These are phyloP conservation scores for Euwallacea similis DNA, from an alignment of 1,140 invertebrate genomes.

Conservation along the genomic window DNA sequence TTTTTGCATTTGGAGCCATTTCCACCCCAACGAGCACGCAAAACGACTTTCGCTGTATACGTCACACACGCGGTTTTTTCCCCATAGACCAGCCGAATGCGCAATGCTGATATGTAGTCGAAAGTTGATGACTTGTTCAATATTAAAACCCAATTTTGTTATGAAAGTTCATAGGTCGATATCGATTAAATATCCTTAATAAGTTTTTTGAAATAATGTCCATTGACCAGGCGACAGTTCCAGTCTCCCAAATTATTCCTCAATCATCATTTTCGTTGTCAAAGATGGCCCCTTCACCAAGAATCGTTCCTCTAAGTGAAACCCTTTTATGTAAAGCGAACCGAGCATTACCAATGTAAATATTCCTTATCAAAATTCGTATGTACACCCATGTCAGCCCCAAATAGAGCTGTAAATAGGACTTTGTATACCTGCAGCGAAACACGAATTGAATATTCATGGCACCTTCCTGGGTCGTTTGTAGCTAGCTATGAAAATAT, in stretches of 20 bases:
- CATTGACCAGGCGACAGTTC: no score
- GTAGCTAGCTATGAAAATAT: not conserved
- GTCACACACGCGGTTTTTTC: no score
- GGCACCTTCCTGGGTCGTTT: constrained; percentile 13
- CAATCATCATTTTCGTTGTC: no score
- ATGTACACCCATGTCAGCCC: constrained; percentile 29
- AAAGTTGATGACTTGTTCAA: no score
- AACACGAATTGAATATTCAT: constrained; percentile 33
- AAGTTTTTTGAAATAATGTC: no score
- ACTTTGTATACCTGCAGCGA: constrained; percentile 28
- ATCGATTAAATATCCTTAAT: not conserved
- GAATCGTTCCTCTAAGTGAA: constrained; percentile 18
- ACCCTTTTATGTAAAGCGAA: constrained; percentile 28
- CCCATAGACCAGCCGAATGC: no score
- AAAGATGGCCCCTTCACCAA: not conserved
- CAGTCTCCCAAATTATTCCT: no score
- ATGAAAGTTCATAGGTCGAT: no score
- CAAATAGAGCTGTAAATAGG: constrained; percentile 33
- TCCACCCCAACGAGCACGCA: no score
- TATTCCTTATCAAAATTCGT: constrained; percentile 35
- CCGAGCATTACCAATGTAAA: constrained; percentile 27
- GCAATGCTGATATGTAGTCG: no score
- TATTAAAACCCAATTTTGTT: no score
- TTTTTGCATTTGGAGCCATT: constrained; percentile 20
- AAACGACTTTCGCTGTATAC: no score